Conservation (phyloP, 2,797 vertebrate genomes). For the Chrosomus eos region DNA sequence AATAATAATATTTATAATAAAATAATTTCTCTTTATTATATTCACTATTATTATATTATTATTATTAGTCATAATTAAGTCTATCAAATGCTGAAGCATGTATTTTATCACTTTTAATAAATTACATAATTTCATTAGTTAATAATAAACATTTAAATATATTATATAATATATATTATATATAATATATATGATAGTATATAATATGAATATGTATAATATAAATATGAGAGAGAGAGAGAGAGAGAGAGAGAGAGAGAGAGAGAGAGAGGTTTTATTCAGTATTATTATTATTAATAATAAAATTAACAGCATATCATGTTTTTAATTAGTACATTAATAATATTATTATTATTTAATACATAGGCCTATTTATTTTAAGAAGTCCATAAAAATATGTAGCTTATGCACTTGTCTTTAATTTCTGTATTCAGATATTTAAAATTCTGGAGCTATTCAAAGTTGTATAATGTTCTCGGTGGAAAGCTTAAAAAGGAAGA, state of each 20-base stretch:
- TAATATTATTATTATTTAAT: background rate
- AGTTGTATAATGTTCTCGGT: slow-evolving; percentile 37
- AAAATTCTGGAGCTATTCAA: background rate
- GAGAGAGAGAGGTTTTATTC: background rate
- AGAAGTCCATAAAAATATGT: background rate
- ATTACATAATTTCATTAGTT: too few relatives aligned
- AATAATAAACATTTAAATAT: too few relatives aligned
- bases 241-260: too few relatives aligned
- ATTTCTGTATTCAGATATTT: background rate
- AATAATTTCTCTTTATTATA: background rate
- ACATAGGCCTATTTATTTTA: background rate
- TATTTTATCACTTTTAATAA: too few relatives aligned
- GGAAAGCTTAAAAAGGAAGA: background rate
- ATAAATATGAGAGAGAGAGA: too few relatives aligned
- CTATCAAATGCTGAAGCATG: too few relatives aligned
- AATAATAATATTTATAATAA: too few relatives aligned
- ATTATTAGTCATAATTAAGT: background rate
- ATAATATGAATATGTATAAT: too few relatives aligned
- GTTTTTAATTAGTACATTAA: background rate
- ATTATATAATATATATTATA: too few relatives aligned
- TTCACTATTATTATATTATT: background rate
- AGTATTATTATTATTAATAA: background rate
- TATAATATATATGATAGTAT: too few relatives aligned
- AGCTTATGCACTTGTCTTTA: background rate
- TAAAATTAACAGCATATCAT: background rate